Conservation (phyloP, 1,140 invertebrate species). For the Scylla paramamosain region DNA sequence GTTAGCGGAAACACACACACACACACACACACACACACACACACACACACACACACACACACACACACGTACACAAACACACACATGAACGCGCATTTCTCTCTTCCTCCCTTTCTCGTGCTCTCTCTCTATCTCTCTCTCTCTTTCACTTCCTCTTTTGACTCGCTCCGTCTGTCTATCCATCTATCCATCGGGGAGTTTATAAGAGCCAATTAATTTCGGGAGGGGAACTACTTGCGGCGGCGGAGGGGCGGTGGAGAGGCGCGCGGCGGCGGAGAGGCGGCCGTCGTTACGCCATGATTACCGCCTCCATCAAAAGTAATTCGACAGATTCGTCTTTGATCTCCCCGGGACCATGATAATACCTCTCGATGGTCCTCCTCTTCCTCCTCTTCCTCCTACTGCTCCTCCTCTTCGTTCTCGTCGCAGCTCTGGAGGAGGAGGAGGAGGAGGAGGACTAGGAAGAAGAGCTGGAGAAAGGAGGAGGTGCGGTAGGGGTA, state of each 20-base stretch:
- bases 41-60: background rate
- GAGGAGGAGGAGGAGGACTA: background rate
- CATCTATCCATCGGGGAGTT: conserved; percentile 11
- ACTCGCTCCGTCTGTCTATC: background rate
- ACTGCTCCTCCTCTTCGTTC: too few species aligned
- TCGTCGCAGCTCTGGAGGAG: background rate
- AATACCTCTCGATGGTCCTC: conserved; percentile 56
- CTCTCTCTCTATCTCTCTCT: background rate
- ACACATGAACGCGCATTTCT: conserved; percentile 8
- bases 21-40: background rate
- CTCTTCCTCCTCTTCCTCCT: conserved; percentile 16
- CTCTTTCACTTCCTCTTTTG: background rate
- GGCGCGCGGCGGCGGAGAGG: conserved; percentile 15
- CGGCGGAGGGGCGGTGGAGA: conserved; percentile 34
- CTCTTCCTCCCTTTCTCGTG: background rate
- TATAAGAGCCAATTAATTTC: conserved; percentile 44
- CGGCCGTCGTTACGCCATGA: conserved; percentile 24
- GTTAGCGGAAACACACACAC: background rate
- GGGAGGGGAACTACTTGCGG: conserved; percentile 15
- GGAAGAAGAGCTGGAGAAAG: background rate
- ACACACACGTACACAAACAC: background rate
- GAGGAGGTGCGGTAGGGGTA: background rate
- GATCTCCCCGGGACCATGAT: conserved; percentile 51
- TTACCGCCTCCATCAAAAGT: conserved; percentile 58
- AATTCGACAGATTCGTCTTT: conserved; percentile 38